phyloP scores from a whole-genome alignment of 2,113 vertebrate genomes.

The Peromyscus maniculatus region DNA sequence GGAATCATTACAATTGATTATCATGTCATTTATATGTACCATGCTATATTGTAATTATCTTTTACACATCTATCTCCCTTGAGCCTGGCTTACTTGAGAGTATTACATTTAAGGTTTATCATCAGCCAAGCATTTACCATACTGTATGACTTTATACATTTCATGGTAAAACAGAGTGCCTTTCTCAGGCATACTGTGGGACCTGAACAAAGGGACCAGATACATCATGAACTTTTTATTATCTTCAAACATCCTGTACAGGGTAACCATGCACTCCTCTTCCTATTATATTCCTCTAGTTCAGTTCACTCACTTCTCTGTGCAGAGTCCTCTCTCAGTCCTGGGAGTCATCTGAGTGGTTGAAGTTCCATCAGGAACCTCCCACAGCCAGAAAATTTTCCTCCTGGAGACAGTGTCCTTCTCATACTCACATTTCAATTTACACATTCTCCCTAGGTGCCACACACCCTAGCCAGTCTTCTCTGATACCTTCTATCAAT shows the following conservation, averaged over 20 bases:
- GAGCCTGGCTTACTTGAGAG: slow-evolving; percentile 14
- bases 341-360: not conserved
- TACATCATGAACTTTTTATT: not conserved
- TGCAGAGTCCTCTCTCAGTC: not conserved
- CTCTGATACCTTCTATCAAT: not conserved
- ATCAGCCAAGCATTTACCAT: not conserved
- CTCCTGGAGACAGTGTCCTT: not conserved
- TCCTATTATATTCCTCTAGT: not conserved
- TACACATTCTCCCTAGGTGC: not conserved
- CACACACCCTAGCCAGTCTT: not conserved
- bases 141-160: not conserved
- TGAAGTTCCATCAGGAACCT: not conserved
- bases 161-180: not conserved
- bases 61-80: slow-evolving; percentile 65
- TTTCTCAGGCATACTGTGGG: not conserved
- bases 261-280: rapidly evolving
- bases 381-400: not conserved
- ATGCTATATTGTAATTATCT: slow-evolving; percentile 50
- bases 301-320: not conserved
- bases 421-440: not conserved
- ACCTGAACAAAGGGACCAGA: not conserved
- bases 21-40: slow-evolving; percentile 45
- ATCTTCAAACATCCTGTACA: not conserved
- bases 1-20: slow-evolving; percentile 74
- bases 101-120: slow-evolving; percentile 43